These are phyloP conservation scores for Marronus borbonicus DNA, from an alignment of 2,888 invertebrate genomes.

Conservation along the genomic window DNA sequence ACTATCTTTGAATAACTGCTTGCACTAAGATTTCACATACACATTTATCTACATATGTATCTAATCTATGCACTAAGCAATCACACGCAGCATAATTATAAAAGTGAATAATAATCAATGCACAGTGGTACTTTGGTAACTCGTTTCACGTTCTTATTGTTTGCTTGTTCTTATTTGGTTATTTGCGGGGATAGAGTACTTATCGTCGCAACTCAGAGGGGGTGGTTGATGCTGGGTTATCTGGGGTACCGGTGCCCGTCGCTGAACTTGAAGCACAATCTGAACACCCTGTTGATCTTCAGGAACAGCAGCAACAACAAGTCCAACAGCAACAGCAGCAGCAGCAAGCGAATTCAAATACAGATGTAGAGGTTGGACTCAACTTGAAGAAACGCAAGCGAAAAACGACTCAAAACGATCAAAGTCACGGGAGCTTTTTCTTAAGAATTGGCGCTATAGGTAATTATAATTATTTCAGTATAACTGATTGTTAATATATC, in stretches of 20 bases:
- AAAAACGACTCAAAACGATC: slow-evolving; percentile 92
- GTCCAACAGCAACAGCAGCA: slow-evolving; percentile 68
- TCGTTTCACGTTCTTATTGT: slow-evolving; percentile 58
- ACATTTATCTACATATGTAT: no score
- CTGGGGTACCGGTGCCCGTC: slow-evolving; percentile 69
- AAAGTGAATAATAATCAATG: neutral
- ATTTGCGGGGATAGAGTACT: slow-evolving; percentile 67
- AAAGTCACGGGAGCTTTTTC: slow-evolving; percentile 94
- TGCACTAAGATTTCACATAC: slow-evolving; percentile 59
- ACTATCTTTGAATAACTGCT: slow-evolving; percentile 70
- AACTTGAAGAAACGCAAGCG: slow-evolving; percentile 79
- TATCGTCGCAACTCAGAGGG: slow-evolving; percentile 71
- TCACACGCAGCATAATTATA: neutral
- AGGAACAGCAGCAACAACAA: slow-evolving; percentile 71
- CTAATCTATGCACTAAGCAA: neutral
- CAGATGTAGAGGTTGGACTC: slow-evolving; percentile 78
- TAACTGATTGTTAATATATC: neutral
- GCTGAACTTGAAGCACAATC: slow-evolving; percentile 68
- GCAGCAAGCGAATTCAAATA: slow-evolving; percentile 74
- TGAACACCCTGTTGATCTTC: slow-evolving; percentile 64
- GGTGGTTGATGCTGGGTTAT: slow-evolving; percentile 70
- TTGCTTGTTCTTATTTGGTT: slow-evolving; percentile 52
- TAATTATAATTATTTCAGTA: slow-evolving; percentile 68
- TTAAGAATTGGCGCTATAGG: slow-evolving; percentile 94
- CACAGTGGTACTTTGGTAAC: slow-evolving; percentile 50